Evolutionary conservation across 2,113 vertebrate genomes (phyloP).

Genomic region (Piprites chloris): DNA sequence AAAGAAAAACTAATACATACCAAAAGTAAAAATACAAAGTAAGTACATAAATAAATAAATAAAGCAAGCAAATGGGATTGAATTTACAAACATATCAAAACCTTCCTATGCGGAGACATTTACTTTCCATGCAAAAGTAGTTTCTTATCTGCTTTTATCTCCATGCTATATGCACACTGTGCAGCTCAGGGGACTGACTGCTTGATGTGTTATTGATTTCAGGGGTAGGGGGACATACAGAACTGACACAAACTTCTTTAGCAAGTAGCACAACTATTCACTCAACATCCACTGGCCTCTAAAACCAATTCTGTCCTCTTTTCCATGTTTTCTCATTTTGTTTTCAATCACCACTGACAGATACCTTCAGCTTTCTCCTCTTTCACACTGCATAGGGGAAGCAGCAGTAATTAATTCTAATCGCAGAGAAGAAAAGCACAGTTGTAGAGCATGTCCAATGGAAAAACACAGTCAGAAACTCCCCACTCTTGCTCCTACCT

Average conservation of each 20-base stretch:
- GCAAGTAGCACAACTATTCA: constrained; percentile 38
- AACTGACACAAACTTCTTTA: constrained; percentile 48
- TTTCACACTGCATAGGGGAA: constrained; percentile 35
- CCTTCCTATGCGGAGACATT: neutral
- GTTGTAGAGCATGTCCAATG: constrained; percentile 19
- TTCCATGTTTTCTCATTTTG: constrained; percentile 45
- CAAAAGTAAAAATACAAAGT: neutral
- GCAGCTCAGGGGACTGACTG: constrained; percentile 2
- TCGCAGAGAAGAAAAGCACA: constrained; percentile 58
- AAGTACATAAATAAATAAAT: constrained; percentile 19
- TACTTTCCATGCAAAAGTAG: constrained; percentile 24
- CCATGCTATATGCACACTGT: neutral
- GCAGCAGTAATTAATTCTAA: constrained; percentile 72
- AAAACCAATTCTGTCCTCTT: constrained; percentile 51
- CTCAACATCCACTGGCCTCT: constrained; percentile 11
- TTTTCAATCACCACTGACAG: constrained; percentile 44
- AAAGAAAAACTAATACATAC: constrained; percentile 1
- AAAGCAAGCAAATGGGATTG: neutral
- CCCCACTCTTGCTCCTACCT: neutral
- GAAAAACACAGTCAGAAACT: neutral
- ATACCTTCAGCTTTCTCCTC: neutral
- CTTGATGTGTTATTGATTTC: constrained; percentile 60
- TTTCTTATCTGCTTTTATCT: constrained; percentile 45
- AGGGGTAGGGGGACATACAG: neutral
- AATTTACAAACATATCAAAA: constrained; percentile 47